Conservation (phyloP, 2,888 invertebrate species). For the Netelia fuscicornis region DNA sequence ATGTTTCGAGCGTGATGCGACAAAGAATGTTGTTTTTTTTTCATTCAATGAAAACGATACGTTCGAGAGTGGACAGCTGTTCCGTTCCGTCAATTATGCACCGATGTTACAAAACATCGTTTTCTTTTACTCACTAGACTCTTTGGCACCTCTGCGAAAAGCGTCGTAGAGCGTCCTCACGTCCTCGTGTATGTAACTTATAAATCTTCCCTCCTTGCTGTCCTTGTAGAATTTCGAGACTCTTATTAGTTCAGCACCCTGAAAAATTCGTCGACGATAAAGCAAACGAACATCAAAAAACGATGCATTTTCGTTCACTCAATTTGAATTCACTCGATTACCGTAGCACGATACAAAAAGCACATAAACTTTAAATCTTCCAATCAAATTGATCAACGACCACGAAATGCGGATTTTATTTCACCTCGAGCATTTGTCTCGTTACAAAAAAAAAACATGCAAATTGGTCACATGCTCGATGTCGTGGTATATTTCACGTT, state of each 20-base stretch:
- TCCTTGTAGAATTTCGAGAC: conserved; percentile 96
- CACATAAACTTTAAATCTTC: no score
- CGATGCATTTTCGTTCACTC: no score
- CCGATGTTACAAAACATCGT: neutral
- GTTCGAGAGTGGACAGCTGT: neutral
- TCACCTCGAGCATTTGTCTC: no score
- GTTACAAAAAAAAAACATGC: no score
- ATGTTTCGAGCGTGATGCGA: neutral
- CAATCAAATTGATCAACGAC: no score
- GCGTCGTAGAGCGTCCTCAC: conserved; percentile 95
- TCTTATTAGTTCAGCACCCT: conserved; percentile 95
- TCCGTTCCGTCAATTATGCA: neutral
- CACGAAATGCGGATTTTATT: no score
- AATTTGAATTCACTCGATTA: no score
- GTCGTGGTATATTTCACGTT: neutral
- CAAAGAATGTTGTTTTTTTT: neutral
- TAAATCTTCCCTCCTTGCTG: conserved; percentile 94
- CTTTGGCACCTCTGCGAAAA: conserved; percentile 96
- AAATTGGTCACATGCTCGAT: neutral
- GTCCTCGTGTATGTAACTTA: conserved; percentile 94
- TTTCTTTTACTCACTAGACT: conserved; percentile 90
- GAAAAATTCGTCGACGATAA: conserved; percentile 81
- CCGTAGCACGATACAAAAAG: no score
- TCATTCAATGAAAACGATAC: no score
- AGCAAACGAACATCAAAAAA: no score